A percentile compares a stretch with the other conserved stretches of the same genome.
phyloP scores from a whole-genome alignment of 92 coral and sea anemone genomes.

The Desmophyllum pertusum region DNA sequence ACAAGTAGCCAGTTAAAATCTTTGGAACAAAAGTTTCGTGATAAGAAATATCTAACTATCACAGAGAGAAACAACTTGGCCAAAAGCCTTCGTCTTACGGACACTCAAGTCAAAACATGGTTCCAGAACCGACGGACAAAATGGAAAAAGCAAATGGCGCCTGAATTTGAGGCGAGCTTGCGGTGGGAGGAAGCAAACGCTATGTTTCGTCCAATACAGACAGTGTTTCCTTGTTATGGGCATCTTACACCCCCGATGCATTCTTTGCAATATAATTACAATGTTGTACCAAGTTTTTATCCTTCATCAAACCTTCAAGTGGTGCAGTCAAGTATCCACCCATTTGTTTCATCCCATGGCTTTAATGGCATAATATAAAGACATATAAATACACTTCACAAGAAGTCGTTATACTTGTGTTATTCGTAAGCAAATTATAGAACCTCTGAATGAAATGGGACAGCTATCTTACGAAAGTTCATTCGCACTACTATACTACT shows the following conservation, averaged over 20 bases:
- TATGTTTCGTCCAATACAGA: slow-evolving; percentile 48
- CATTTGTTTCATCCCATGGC: neutral
- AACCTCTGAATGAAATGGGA: neutral
- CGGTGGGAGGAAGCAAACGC: slow-evolving; percentile 68
- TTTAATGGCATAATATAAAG: neutral
- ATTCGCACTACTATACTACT: neutral
- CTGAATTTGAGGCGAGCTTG: slow-evolving; percentile 78
- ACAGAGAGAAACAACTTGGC: slow-evolving; percentile 96
- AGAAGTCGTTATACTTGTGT: neutral
- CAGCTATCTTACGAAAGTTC: neutral
- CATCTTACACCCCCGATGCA: slow-evolving; percentile 56
- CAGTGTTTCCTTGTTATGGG: slow-evolving; percentile 51
- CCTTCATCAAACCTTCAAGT: slow-evolving; percentile 96
- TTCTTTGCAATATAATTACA: slow-evolving; percentile 51
- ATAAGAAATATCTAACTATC: slow-evolving; percentile 97
- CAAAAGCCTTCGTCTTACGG: slow-evolving; percentile 84
- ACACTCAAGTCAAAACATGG: slow-evolving; percentile 99
- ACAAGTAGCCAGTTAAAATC: slow-evolving; percentile 96
- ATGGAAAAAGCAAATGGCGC: slow-evolving; percentile 98
- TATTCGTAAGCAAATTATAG: neutral
- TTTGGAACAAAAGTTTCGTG: slow-evolving; percentile 93
- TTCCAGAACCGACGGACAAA: slow-evolving; percentile 96
- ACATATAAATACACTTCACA: neutral
- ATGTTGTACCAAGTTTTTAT: slow-evolving; percentile 76
- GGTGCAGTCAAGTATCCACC: slow-evolving; percentile 72